Conservation (phyloP, 92 coral and sea anemone species). For the Pocillopora meandrina region DNA sequence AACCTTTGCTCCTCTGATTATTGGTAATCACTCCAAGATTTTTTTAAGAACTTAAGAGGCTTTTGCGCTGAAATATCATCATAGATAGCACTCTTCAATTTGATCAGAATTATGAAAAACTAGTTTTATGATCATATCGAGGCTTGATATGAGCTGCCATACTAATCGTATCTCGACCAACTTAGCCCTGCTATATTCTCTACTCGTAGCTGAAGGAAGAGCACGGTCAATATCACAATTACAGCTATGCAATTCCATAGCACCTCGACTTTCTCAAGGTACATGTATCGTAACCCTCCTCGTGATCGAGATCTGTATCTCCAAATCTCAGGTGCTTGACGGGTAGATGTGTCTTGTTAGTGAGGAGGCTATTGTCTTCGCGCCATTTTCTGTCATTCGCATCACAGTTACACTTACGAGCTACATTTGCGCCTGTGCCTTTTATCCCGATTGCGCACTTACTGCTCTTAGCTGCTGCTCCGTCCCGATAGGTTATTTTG, state of each 20-base stretch:
- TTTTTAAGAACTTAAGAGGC: too few relatives aligned
- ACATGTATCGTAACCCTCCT: neutral
- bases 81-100: too few relatives aligned
- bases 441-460: constrained; percentile 47
- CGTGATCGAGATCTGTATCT: neutral
- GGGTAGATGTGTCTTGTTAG: neutral
- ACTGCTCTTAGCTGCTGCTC: constrained; percentile 1
- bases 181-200: too few relatives aligned
- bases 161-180: too few relatives aligned
- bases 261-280: neutral
- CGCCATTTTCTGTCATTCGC: neutral
- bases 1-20: too few relatives aligned
- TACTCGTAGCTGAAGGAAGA: too few relatives aligned
- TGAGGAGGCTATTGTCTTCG: neutral
- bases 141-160: too few relatives aligned
- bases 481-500: constrained; percentile 1
- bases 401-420: neutral
- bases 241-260: neutral
- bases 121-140: too few relatives aligned
- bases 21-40: too few relatives aligned
- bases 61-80: too few relatives aligned
- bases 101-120: too few relatives aligned
- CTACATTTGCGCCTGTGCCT: neutral
- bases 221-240: neutral
- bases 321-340: constrained; percentile 23